These are phyloP conservation scores for Litoditis marina DNA, from an alignment of 2,888 invertebrate genomes.

Conservation along the genomic window DNA sequence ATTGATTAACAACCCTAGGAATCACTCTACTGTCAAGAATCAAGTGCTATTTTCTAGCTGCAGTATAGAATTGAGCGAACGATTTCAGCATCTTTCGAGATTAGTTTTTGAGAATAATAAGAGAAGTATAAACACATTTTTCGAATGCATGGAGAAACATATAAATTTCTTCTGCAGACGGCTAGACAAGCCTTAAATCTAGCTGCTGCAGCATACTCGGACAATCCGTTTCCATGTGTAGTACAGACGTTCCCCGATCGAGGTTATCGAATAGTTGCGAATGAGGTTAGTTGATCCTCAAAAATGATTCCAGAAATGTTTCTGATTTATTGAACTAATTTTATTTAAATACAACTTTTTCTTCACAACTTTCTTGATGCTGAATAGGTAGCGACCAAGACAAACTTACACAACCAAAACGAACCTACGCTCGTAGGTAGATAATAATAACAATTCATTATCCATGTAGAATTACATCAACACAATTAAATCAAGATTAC, in stretches of 20 bases:
- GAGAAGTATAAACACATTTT: neutral
- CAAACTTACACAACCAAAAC: too few species aligned
- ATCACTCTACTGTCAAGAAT: neutral
- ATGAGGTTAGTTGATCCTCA: too few species aligned
- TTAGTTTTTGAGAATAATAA: neutral
- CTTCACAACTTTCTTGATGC: too few species aligned
- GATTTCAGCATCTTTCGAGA: too few species aligned
- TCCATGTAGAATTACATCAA: too few species aligned
- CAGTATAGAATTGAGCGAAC: neutral
- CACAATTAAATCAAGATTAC: too few species aligned
- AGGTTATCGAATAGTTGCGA: constrained; percentile 10
- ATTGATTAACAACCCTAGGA: neutral
- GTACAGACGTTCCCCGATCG: constrained; percentile 12
- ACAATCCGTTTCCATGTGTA: constrained; percentile 17
- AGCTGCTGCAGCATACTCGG: constrained; percentile 19
- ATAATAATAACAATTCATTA: too few species aligned
- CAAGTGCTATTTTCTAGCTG: neutral
- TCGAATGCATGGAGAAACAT: neutral
- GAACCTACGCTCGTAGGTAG: too few species aligned
- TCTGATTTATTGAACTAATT: too few species aligned
- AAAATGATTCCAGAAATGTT: too few species aligned
- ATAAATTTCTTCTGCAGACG: constrained; percentile 7
- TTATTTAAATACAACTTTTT: too few species aligned
- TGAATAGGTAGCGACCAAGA: too few species aligned
- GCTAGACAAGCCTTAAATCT: constrained; percentile 14